phyloP scores from a whole-genome alignment of 2,888 invertebrate species.

The Dicyrtomina minuta region DNA sequence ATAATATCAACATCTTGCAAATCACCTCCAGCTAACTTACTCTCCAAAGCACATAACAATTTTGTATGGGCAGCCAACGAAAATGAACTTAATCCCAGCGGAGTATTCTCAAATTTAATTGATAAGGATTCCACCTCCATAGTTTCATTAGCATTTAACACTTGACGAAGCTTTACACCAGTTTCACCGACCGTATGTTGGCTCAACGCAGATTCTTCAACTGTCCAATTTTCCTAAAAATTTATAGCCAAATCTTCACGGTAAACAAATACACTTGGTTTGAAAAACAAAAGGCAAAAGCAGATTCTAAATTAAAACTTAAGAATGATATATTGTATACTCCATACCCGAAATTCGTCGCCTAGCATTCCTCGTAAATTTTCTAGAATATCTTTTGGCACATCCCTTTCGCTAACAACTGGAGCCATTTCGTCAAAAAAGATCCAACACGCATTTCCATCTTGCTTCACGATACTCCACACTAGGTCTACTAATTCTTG shows the following conservation, averaged over 20 bases:
- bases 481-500: conserved; percentile 18
- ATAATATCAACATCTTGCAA: conserved; percentile 32
- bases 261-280: neutral
- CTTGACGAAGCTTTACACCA: neutral
- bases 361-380: conserved; percentile 3
- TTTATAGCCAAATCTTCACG: neutral
- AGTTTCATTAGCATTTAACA: conserved; percentile 24
- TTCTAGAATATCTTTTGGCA: conserved; percentile 5
- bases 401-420: conserved; percentile 16
- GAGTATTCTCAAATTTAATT: conserved; percentile 12
- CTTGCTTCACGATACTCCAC: conserved; percentile 23
- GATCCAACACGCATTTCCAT: conserved; percentile 28
- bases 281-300: neutral
- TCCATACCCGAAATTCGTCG: conserved; percentile 21
- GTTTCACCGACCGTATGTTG: neutral
- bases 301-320: no score
- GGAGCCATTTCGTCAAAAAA: conserved; percentile 33
- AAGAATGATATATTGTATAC: no score
- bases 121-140: conserved; percentile 15
- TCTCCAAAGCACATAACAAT: conserved; percentile 22
- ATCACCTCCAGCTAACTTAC: conserved; percentile 9
- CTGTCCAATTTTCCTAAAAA: conserved; percentile 19
- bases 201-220: neutral
- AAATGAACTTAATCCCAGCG: conserved; percentile 22
- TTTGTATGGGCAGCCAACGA: conserved; percentile 23